These are phyloP conservation scores for Acanthosepion lycidas DNA, from an alignment of 2,888 invertebrate species.

Conservation along the genomic window DNA sequence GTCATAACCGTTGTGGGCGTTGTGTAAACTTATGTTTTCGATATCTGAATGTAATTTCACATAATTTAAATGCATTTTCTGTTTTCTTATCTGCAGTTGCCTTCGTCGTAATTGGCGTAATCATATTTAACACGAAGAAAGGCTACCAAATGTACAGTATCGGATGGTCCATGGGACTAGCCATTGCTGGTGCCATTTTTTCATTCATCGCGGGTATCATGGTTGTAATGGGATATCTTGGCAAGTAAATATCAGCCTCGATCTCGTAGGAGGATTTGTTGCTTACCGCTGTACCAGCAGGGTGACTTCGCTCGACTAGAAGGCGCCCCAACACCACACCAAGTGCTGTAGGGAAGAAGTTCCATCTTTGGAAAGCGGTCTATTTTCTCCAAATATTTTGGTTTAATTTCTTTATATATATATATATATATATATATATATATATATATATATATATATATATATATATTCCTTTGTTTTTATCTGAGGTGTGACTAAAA, in stretches of 20 bases:
- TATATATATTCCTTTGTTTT: background rate
- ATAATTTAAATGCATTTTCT: slow-evolving; percentile 47
- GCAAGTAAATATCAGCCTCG: slow-evolving; percentile 40
- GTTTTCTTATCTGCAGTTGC: slow-evolving; percentile 56
- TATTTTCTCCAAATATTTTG: slow-evolving; percentile 33
- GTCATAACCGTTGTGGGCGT: background rate
- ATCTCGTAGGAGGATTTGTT: slow-evolving; percentile 9
- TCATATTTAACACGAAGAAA: slow-evolving; percentile 59
- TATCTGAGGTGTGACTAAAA: background rate
- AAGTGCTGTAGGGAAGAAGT: background rate
- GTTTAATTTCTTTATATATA: slow-evolving; percentile 13
- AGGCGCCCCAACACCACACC: background rate
- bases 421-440: background rate
- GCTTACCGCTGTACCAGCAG: background rate
- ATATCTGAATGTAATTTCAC: background rate
- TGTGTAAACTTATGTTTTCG: background rate
- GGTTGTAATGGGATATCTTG: slow-evolving; percentile 54
- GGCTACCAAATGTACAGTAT: slow-evolving; percentile 54
- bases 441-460: background rate
- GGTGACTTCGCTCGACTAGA: background rate
- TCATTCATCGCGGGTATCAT: slow-evolving; percentile 64
- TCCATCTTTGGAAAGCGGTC: slow-evolving; percentile 2
- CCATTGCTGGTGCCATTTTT: slow-evolving; percentile 63
- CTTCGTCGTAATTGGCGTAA: slow-evolving; percentile 61
- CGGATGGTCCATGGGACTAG: slow-evolving; percentile 69